Percentiles rank a stretch among this genome's conserved stretches.
Evolutionary conservation across 2,888 invertebrate species (phyloP).

Genomic region (Arge pagana): DNA sequence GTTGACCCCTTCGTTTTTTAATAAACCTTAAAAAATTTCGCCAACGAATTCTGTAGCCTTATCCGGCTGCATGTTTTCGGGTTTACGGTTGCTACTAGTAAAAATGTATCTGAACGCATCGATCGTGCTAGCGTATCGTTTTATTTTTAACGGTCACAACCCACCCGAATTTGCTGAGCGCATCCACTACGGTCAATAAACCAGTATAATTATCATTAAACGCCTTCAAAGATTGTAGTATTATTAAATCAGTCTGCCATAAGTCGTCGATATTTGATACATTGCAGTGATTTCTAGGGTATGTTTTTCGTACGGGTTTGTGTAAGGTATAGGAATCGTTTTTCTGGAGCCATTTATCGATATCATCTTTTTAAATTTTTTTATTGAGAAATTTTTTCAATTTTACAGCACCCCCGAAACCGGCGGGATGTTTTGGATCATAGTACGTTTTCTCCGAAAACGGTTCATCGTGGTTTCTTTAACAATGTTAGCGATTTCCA

Average conservation of each 20-base stretch:
- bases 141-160: constrained; percentile 35
- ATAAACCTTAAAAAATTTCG: constrained; percentile 21
- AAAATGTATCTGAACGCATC: constrained; percentile 34
- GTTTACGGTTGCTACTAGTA: constrained; percentile 8
- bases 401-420: constrained; percentile 20
- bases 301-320: constrained; percentile 19
- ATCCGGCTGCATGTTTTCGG: constrained; percentile 33
- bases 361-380: constrained; percentile 28
- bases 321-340: constrained; percentile 31
- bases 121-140: constrained; percentile 22
- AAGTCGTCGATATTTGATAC: constrained; percentile 31
- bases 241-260: constrained; percentile 26
- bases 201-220: constrained; percentile 28
- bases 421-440: constrained; percentile 22
- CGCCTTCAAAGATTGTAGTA: constrained; percentile 15
- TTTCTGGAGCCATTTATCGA: constrained; percentile 24
- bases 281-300: constrained; percentile 24
- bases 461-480: no score
- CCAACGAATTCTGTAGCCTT: constrained; percentile 37
- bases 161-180: constrained; percentile 34
- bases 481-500: no score
- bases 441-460: no score
- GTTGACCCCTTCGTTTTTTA: constrained; percentile 28
- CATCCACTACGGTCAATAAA: constrained; percentile 34
- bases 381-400: constrained; percentile 12